Percentiles rank a stretch among this genome's conserved stretches.
Evolutionary conservation across 2,888 invertebrate genomes (phyloP).

Genomic region (Branchellion lobata): DNA sequence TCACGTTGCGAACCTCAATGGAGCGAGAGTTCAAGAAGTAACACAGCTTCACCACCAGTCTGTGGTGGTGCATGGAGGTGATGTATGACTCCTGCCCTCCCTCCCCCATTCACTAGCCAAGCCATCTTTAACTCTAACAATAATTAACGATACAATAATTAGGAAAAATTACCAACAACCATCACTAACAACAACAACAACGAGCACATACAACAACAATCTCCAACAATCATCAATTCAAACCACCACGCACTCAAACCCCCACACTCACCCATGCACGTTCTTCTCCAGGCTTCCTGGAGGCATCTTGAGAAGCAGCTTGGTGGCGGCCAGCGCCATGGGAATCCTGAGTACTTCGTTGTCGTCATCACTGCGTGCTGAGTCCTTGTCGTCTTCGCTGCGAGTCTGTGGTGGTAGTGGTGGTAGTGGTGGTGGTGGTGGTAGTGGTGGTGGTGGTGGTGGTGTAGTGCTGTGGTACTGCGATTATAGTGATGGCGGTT

Average conservation of each 20-base stretch:
- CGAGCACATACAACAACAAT: too few relatives aligned
- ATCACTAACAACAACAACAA: too few relatives aligned
- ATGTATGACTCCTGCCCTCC: too few relatives aligned
- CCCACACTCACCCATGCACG: conserved; percentile 73
- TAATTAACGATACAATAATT: too few relatives aligned
- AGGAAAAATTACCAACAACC: too few relatives aligned
- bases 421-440: neutral
- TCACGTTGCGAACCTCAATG: conserved; percentile 79
- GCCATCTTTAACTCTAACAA: too few relatives aligned
- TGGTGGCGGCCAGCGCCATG: conserved; percentile 86
- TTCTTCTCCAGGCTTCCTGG: conserved; percentile 73
- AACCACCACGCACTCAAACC: neutral
- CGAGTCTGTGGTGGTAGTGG: neutral
- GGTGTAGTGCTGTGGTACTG: too few relatives aligned
- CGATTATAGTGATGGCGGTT: conserved; percentile 2
- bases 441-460: too few relatives aligned
- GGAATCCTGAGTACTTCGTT: conserved; percentile 87
- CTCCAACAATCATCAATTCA: too few relatives aligned
- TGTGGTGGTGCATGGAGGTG: conserved; percentile 50
- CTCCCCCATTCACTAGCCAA: too few relatives aligned
- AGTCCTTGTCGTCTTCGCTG: conserved; percentile 66
- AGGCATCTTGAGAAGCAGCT: conserved; percentile 83
- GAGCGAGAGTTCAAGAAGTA: conserved; percentile 85
- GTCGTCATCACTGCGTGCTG: conserved; percentile 59
- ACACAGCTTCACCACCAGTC: conserved; percentile 71